Base-by-base conservation (phyloP, 2,888 invertebrate species). In the Hirtodrosophila alboralis region DNA sequence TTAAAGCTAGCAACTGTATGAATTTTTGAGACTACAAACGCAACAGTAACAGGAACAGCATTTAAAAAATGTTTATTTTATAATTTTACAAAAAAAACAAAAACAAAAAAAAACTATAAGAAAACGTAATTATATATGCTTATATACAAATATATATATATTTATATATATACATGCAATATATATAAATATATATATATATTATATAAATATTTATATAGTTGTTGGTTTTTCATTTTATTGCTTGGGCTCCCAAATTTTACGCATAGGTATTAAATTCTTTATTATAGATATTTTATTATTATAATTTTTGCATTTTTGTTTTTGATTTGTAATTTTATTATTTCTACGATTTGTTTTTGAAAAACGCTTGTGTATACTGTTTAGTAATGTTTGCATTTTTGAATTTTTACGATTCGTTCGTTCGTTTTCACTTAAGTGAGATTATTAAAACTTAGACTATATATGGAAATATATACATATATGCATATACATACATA, bases 31-130 rank as follows among this genome's bases (percentile, higher is more conserved):
- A 83, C 81, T 83, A 84, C 72, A 85, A 75, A 83, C 81, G 81
- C 86, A 83, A 83, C 81, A 84, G 69, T 84, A 83, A 83, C 81
- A 83, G 81, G 81, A 83, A 83, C 77, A 77, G 81, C 81, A 83
- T 83, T 83, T 81, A 81, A 66, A 79, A 80, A 80, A 80, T 80
- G 79, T 80, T 84, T 83, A 70, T 79, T 81, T 74, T 76, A 66
- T 81, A 72, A 67, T 67, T 75, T 67, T 10, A 5, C 18, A 18
- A 18, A 18, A 18, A 18, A 18, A 1, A 2, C 3, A 18, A 18
- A 3, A 18, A 18, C 18, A 18, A 18, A 18, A 18, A 34, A 16
- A 36, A 12, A 44, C 52, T 53, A 18, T 4, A 18, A 18, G 30
- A 16, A 36, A 12, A 44, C 52, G 48, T 36, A 47, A 27, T 26